phyloP scores from a whole-genome alignment of 1,140 invertebrate species.

The Orchesella cincta region DNA sequence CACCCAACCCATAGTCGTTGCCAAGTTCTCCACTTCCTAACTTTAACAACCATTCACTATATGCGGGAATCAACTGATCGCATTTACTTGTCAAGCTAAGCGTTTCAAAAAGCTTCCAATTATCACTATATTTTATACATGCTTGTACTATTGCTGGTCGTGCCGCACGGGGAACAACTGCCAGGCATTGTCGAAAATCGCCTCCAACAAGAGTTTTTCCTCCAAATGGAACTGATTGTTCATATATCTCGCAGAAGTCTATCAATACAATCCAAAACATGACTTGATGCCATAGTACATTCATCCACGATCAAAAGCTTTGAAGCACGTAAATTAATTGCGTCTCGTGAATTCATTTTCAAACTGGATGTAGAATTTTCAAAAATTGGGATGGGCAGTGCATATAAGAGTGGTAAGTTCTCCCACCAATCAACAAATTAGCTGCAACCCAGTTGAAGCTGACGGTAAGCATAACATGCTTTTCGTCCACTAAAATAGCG shows the following conservation, averaged over 20 bases:
- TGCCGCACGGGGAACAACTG: constrained; percentile 57
- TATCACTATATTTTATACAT: too few species aligned
- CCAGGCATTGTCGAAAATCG: constrained; percentile 60
- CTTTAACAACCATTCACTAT: too few species aligned
- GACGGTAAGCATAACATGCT: constrained; percentile 35
- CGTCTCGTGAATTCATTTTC: constrained; percentile 46
- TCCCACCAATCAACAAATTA: constrained; percentile 58
- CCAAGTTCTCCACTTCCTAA: too few species aligned
- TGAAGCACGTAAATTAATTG: constrained; percentile 51
- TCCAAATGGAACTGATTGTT: constrained; percentile 40
- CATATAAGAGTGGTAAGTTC: constrained; percentile 60
- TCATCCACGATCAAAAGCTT: constrained; percentile 55
- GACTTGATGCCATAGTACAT: constrained; percentile 55
- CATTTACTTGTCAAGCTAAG: too few species aligned
- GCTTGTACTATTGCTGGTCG: too few species aligned
- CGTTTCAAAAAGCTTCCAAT: too few species aligned
- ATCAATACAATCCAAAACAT: constrained; percentile 53
- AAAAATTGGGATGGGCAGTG: constrained; percentile 52
- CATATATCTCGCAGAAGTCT: constrained; percentile 53
- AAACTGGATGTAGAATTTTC: constrained; percentile 51
- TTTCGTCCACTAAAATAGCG: constrained; percentile 21
- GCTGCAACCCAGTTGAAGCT: constrained; percentile 53
- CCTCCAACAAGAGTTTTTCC: constrained; percentile 50
- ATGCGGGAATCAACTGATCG: too few species aligned
- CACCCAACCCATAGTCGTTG: too few species aligned